Base-by-base conservation (phyloP, 2,113 vertebrate genomes). In the Pseudolaguvia tuberculata region DNA sequence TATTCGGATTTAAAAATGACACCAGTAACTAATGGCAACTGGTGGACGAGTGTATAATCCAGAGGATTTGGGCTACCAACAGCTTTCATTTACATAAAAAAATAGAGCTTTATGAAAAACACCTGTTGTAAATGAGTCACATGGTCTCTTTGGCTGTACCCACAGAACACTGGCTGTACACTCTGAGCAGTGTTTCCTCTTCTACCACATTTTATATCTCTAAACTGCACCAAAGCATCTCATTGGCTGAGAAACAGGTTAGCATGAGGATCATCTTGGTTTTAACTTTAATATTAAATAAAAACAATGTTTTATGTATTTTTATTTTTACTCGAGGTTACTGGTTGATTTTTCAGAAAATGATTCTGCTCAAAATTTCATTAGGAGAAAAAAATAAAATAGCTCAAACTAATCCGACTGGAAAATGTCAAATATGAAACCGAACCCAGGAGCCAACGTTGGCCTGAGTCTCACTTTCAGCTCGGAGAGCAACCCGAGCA, bases 61-160 rank as follows among this genome's bases (percentile, higher is more conserved):
- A 2, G 11, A 39, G 50, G 27, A 39, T 53, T 53, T 21, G n/a
- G 20, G 2, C 50, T 53, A 35, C 50, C 50, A 70, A 27, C 50
- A 53, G 67, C 25, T 70, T 70, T 70, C 27, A 52, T 70, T 70
- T 39, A 53, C 48, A 70, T 70, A 39, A 53, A 53, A 70, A 53
- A 70, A 39, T 21, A 39, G 25, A 0, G 27, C 50, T 53, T 70
- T n/a, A 70, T 70, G 2, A 53, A 23, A 53, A 70, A 70, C 67
- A 70, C 29, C 12, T 70, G 67, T 39, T 39, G 50, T 70, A 35
- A 70, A 70, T 39, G 67, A 70, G 67, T 53, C 67, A 70, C 18
- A 15, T 13, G 3, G 48, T 52, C 48, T 31, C 27, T 14, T 48
- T 52, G 47, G 47, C 66, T 31, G 25, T 68, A 39, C 67, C 15